Evolutionary conservation across 2,888 invertebrate genomes (phyloP).

Genomic region (Hyppa rectilinea): DNA sequence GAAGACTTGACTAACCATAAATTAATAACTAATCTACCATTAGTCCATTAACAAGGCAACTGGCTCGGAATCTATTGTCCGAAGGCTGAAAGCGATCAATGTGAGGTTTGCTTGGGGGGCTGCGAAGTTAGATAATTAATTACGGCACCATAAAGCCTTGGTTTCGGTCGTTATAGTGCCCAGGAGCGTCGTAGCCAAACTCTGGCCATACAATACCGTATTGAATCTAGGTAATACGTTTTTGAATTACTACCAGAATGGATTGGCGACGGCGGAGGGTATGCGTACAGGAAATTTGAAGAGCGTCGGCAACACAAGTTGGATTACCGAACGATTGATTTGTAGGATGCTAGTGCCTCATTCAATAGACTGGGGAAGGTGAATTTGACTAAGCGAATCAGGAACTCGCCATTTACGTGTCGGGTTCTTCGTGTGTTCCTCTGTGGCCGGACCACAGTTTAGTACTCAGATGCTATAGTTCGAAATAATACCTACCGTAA

Average conservation of each 20-base stretch:
- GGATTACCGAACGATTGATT: conserved; percentile 59
- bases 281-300: conserved; percentile 62
- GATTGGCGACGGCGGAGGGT: conserved; percentile 63
- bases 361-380: conserved; percentile 36
- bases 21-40: conserved; percentile 62
- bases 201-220: conserved; percentile 75
- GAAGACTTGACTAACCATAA: conserved; percentile 58
- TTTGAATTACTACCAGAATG: conserved; percentile 76
- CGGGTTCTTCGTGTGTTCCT: too few species aligned
- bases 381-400: conserved; percentile 22
- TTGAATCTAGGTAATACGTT: conserved; percentile 80
- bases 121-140: conserved; percentile 85
- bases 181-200: conserved; percentile 78
- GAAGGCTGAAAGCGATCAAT: conserved; percentile 76
- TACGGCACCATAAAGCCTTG: conserved; percentile 78
- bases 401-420: conserved; percentile 5
- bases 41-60: conserved; percentile 63
- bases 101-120: conserved; percentile 70
- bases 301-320: conserved; percentile 59
- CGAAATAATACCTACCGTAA: too few species aligned
- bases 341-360: conserved; percentile 33
- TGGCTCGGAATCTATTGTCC: conserved; percentile 66
- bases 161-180: conserved; percentile 78
- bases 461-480: too few species aligned
- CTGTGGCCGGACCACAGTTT: too few species aligned